A percentile compares a stretch with the other conserved stretches of the same genome.
Conservation (phyloP, 2,113 vertebrate genomes). For the Actenoides hombroni region DNA sequence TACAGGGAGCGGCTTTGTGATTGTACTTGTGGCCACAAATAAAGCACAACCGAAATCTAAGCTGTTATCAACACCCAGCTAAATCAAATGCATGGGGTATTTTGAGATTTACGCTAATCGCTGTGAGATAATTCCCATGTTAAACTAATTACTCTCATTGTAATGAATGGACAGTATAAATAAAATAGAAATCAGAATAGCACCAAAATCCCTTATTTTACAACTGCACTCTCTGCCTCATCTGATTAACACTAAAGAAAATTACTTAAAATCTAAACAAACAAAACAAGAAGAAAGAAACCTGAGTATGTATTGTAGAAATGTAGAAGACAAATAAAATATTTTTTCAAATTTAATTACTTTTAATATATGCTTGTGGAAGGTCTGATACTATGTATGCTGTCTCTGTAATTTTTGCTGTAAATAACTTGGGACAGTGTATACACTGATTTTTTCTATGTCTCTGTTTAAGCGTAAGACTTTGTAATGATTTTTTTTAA, state of each 20-base stretch:
- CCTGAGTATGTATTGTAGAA: conserved; percentile 82
- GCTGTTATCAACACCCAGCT: conserved; percentile 14
- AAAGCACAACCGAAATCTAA: conserved; percentile 72
- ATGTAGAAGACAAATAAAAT: conserved; percentile 83
- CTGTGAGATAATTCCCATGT: conserved; percentile 13
- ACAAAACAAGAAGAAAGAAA: conserved; percentile 67
- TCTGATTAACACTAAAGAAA: conserved; percentile 62
- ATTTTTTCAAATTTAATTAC: conserved; percentile 86
- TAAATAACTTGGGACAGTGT: conserved; percentile 90
- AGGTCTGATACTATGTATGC: conserved; percentile 84
- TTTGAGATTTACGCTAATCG: neutral
- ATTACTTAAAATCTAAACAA: conserved; percentile 55
- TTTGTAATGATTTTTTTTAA: conserved; percentile 96
- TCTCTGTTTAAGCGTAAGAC: conserved; percentile 95
- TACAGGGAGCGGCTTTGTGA: conserved; percentile 28
- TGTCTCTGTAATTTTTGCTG: conserved; percentile 88
- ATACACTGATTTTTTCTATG: conserved; percentile 94
- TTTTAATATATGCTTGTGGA: conserved; percentile 86
- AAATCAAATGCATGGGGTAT: neutral
- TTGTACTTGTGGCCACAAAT: conserved; percentile 62
- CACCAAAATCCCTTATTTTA: conserved; percentile 62
- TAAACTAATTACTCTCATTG: neutral
- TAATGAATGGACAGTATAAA: neutral
- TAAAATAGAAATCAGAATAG: conserved; percentile 37
- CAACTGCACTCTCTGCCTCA: conserved; percentile 70